Percentiles rank a stretch among this genome's conserved stretches.
phyloP scores from a whole-genome alignment of 2,888 invertebrate species.

The Thyatira batis region DNA sequence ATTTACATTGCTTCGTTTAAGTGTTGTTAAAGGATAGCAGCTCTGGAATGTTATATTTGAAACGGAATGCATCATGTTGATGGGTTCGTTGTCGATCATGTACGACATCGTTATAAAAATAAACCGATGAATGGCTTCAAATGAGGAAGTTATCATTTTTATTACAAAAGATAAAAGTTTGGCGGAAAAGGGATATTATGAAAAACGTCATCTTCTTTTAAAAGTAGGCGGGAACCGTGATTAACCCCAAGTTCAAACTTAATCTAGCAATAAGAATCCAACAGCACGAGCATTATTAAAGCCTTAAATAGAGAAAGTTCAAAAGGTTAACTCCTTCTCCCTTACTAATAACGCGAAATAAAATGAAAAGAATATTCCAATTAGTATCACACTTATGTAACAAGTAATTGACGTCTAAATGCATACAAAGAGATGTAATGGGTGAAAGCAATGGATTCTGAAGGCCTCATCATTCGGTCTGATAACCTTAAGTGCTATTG shows the following conservation, averaged over 20 bases:
- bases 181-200: background rate
- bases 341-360: slow-evolving; percentile 32
- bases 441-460: slow-evolving; percentile 74
- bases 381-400: slow-evolving; percentile 46
- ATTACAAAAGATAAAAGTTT: slow-evolving; percentile 2
- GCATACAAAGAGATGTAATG: slow-evolving; percentile 65
- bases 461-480: slow-evolving; percentile 77
- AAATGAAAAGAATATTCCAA: slow-evolving; percentile 29
- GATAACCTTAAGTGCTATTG: slow-evolving; percentile 74
- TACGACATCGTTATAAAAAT: background rate
- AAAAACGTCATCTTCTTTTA: slow-evolving; percentile 21
- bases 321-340: slow-evolving; percentile 23
- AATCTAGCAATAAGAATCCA: slow-evolving; percentile 22
- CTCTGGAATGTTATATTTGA: background rate
- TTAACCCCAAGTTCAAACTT: slow-evolving; percentile 50
- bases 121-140: background rate
- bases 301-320: slow-evolving; percentile 45
- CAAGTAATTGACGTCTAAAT: slow-evolving; percentile 47
- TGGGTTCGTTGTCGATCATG: no score
- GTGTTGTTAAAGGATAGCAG: background rate
- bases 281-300: slow-evolving; percentile 29
- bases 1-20: slow-evolving; percentile 19
- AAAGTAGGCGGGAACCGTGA: slow-evolving; percentile 39
- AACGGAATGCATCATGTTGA: slow-evolving; percentile 6
- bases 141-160: slow-evolving; percentile 3